These are phyloP conservation scores for Seriola aureovittata DNA, from an alignment of 2,113 vertebrate species.

Conservation along the genomic window DNA sequence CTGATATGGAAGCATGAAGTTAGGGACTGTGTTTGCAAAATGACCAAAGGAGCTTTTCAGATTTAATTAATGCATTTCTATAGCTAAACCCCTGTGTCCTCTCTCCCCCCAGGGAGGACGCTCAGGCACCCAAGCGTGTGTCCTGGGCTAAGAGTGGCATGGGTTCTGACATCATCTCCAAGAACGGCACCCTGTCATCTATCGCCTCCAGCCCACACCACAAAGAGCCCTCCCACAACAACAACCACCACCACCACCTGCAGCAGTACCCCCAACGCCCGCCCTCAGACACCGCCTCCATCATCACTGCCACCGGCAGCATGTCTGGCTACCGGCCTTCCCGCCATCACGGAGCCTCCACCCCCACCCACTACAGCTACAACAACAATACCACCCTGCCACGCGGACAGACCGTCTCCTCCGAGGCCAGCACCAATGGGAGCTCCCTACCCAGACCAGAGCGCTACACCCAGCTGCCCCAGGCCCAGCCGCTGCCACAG, in stretches of 20 bases:
- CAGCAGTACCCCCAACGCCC: constrained; percentile 84
- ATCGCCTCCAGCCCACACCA: constrained; percentile 85
- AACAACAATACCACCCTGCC: constrained; percentile 75
- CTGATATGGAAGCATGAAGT: no score
- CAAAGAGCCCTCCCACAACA: constrained; percentile 70
- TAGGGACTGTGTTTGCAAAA: no score
- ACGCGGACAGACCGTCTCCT: constrained; percentile 38
- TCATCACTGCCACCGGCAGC: constrained; percentile 85
- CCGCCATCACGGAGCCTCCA: constrained; percentile 66
- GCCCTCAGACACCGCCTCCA: constrained; percentile 85
- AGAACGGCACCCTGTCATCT: constrained; percentile 93
- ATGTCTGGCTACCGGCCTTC: constrained; percentile 77
- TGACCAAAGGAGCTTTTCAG: no score
- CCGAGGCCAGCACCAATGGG: constrained; percentile 68
- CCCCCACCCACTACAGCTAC: constrained; percentile 78
- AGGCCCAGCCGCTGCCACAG: constrained; percentile 65
- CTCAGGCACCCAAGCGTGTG: constrained; percentile 89
- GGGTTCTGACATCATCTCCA: constrained; percentile 89
- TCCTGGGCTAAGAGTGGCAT: constrained; percentile 90
- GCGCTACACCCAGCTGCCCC: constrained; percentile 73
- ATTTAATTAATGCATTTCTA: no score
- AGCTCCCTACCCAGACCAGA: constrained; percentile 79
- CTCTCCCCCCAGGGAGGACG: constrained; percentile 87
- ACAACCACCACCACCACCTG: constrained; percentile 71
- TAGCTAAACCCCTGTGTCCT: background rate